These are phyloP conservation scores for Pseudochromis fuscus DNA, from an alignment of 2,797 vertebrate genomes.

Conservation along the genomic window DNA sequence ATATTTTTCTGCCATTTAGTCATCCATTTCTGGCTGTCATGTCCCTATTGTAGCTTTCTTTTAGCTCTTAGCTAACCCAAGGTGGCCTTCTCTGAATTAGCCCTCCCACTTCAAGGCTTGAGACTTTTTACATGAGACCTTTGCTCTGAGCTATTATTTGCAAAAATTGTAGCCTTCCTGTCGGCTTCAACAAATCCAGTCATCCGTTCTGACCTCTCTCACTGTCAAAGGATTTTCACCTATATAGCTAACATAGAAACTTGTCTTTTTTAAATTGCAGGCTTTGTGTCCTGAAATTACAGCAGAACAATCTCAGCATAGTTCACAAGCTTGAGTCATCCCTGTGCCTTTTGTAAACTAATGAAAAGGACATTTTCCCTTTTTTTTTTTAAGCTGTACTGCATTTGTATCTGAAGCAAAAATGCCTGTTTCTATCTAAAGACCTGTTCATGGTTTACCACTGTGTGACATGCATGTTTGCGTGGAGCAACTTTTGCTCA, in stretches of 20 bases:
- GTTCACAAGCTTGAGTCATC: conserved; percentile 1
- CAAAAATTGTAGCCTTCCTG: not conserved
- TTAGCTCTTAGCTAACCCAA: not conserved
- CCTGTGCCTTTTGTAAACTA: not conserved
- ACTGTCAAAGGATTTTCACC: not conserved
- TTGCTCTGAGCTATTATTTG: not conserved
- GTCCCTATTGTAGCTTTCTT: not conserved
- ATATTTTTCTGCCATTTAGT: conserved; percentile 2
- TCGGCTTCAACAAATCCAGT: not conserved
- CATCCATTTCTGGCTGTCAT: not conserved
- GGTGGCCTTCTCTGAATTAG: not conserved
- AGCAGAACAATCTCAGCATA: not conserved
- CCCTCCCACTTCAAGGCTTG: not conserved
- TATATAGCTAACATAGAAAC: not conserved
- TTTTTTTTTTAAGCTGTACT: not conserved
- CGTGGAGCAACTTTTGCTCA: not conserved
- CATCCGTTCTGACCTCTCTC: not conserved
- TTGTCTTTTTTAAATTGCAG: conserved; percentile 1
- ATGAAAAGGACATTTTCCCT: not conserved
- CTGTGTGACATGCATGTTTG: not conserved
- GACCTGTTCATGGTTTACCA: not conserved
- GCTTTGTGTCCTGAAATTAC: not conserved
- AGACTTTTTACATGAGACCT: not conserved
- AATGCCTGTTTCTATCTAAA: not conserved
- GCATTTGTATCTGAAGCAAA: conserved; percentile 5